Evolutionary conservation across 2,113 vertebrate species (phyloP).

Genomic region (Bubo scandiacus): DNA sequence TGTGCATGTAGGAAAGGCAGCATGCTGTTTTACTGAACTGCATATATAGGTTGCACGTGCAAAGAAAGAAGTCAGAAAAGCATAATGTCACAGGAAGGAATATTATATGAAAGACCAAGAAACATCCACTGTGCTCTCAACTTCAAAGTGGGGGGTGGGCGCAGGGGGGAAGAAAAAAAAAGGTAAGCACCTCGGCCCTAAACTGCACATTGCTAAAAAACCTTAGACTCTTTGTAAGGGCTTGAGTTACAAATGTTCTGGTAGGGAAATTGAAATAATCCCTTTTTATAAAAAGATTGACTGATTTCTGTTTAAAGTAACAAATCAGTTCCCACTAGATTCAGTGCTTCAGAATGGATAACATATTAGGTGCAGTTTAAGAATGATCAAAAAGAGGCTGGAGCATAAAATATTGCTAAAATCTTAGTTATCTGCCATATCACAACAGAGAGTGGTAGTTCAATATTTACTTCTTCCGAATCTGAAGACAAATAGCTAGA

Average conservation of each 20-base stretch:
- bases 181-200: neutral
- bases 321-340: neutral
- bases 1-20: neutral
- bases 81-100: neutral
- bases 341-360: neutral
- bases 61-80: neutral
- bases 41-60: neutral
- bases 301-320: neutral
- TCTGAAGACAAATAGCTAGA: neutral
- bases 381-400: neutral
- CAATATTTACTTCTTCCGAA: neutral
- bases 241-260: neutral
- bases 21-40: neutral
- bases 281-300: neutral
- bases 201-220: neutral
- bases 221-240: neutral
- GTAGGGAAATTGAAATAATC: neutral
- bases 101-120: neutral
- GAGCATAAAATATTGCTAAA: neutral
- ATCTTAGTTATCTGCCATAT: neutral
- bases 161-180: neutral
- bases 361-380: neutral
- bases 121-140: neutral
- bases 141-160: neutral
- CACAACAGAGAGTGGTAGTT: neutral